Evolutionary conservation across 2,888 invertebrate genomes (phyloP).

Genomic region (Seira sanloemensis): DNA sequence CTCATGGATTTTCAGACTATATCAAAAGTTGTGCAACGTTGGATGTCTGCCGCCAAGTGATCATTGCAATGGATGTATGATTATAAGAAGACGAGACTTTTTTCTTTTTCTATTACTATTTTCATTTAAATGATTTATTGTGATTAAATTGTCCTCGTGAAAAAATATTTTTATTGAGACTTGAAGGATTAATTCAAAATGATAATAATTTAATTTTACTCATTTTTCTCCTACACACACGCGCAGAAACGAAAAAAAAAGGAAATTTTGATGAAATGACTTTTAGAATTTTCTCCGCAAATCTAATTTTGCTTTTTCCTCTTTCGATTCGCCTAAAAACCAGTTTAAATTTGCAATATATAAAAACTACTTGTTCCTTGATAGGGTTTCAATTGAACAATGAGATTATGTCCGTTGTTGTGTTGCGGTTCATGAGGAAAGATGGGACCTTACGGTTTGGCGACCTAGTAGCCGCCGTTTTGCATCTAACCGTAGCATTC

Average conservation of each 20-base stretch:
- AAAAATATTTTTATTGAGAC: too few species aligned
- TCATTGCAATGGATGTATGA: slow-evolving; percentile 92
- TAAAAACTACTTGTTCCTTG: too few species aligned
- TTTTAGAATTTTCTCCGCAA: slow-evolving; percentile 20
- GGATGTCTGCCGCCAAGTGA: slow-evolving; percentile 93
- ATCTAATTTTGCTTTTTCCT: slow-evolving; percentile 23
- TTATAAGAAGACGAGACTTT: too few species aligned
- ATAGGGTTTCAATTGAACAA: slow-evolving; percentile 89
- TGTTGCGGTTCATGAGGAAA: slow-evolving; percentile 92
- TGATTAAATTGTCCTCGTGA: slow-evolving; percentile 26
- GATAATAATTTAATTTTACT: slow-evolving; percentile 16
- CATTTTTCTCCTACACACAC: slow-evolving; percentile 9
- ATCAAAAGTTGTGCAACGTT: slow-evolving; percentile 95
- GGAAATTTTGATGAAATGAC: not conserved
- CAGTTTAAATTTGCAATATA: too few species aligned
- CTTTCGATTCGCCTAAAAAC: too few species aligned
- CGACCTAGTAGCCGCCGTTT: slow-evolving; percentile 92
- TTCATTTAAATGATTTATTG: slow-evolving; percentile 18
- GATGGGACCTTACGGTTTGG: slow-evolving; percentile 94
- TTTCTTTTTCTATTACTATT: too few species aligned
- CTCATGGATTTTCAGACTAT: slow-evolving; percentile 81
- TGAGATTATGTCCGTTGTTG: slow-evolving; percentile 87
- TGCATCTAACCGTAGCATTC: slow-evolving; percentile 92
- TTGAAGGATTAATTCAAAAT: too few species aligned
- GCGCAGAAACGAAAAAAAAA: not conserved